Evolutionary conservation across 2,888 invertebrate species (phyloP).

Genomic region (Dryococelus australis): DNA sequence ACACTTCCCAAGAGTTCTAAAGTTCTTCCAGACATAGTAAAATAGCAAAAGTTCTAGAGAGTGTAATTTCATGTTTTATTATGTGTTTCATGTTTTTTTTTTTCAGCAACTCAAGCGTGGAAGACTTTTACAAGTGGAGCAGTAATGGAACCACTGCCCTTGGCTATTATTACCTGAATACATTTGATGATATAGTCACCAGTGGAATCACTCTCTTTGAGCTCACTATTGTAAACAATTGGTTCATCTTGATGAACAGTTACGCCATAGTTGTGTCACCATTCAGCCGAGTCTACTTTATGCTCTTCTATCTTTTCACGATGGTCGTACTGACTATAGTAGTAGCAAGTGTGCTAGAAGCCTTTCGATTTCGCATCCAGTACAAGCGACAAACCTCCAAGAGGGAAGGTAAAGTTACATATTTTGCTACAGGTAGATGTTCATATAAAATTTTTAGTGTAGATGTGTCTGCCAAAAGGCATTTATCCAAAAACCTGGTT

Average conservation of each 20-base stretch:
- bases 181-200: conserved; percentile 79
- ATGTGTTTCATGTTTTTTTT: background rate
- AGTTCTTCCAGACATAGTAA: too few relatives aligned
- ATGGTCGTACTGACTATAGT: conserved; percentile 93
- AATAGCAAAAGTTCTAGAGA: too few relatives aligned
- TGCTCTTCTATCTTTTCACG: conserved; percentile 86
- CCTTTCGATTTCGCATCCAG: conserved; percentile 87
- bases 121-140: conserved; percentile 79
- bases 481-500: background rate
- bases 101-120: conserved; percentile 81
- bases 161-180: conserved; percentile 89
- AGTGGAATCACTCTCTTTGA: conserved; percentile 87
- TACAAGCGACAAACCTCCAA: conserved; percentile 83
- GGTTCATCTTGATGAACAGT: conserved; percentile 92
- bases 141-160: conserved; percentile 69
- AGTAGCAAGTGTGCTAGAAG: conserved; percentile 87
- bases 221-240: conserved; percentile 89
- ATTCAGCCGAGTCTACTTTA: conserved; percentile 84
- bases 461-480: background rate
- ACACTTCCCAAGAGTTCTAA: too few relatives aligned
- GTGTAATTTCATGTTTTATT: too few relatives aligned
- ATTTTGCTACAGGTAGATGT: background rate
- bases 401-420: conserved; percentile 67
- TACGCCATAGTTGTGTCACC: conserved; percentile 74
- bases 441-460: conserved; percentile 19